Evolutionary conservation across 2,113 vertebrate species (phyloP).

Genomic region (Channa maculata): DNA sequence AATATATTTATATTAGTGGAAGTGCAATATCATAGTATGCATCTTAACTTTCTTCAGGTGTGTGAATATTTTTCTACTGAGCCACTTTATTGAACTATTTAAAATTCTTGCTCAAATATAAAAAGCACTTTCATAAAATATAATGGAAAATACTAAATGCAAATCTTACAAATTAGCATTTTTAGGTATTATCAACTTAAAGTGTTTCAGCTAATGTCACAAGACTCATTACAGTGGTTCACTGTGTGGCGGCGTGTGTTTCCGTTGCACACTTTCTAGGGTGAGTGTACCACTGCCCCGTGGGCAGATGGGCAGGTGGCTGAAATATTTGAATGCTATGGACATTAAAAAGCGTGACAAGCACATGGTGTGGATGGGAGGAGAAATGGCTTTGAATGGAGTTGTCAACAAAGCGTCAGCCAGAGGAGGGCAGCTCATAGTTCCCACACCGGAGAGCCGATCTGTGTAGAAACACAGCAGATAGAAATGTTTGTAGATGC

Average conservation of each 20-base stretch:
- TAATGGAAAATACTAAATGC: no score
- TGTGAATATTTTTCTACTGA: no score
- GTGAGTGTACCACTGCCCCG: conserved; percentile 30
- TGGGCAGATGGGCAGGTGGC: conserved; percentile 15
- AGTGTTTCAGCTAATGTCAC: background rate
- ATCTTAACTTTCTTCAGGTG: no score
- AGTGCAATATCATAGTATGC: no score
- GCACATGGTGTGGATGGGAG: conserved; percentile 73
- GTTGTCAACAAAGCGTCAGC: conserved; percentile 77
- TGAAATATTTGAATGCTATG: conserved; percentile 47
- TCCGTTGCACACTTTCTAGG: conserved; percentile 60
- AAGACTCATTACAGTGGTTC: background rate
- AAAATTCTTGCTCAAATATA: no score
- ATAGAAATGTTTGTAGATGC: conserved; percentile 36
- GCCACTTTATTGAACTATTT: no score
- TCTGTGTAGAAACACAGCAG: conserved; percentile 44
- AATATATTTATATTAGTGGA: no score
- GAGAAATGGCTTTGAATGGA: conserved; percentile 66
- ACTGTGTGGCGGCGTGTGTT: conserved; percentile 39
- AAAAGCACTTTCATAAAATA: no score
- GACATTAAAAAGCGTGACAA: conserved; percentile 53
- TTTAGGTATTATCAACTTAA: background rate
- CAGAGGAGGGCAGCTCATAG: conserved; percentile 1
- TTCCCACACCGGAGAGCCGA: conserved; percentile 17
- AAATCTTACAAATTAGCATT: no score